Percentiles rank a stretch among this genome's conserved stretches.
Conservation (phyloP, 2,113 vertebrate species). For the Takifugu flavidus region DNA sequence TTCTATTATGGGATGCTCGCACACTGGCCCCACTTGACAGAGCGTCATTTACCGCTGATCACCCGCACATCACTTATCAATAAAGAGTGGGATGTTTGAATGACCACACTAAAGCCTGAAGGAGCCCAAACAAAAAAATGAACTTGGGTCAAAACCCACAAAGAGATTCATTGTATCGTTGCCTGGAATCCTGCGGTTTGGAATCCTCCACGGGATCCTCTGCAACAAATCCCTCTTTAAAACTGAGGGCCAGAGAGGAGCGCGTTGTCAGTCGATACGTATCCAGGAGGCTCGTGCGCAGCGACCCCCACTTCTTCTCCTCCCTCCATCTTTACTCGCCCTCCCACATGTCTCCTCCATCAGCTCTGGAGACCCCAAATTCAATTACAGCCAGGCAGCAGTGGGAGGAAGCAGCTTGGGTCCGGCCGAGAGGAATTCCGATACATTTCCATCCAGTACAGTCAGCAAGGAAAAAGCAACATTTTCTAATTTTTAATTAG, state of each 20-base stretch:
- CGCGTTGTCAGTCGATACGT: slow-evolving; percentile 25
- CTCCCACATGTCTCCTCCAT: slow-evolving; percentile 44
- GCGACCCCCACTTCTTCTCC: slow-evolving; percentile 7
- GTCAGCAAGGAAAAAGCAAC: slow-evolving; percentile 1
- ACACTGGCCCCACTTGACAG: slow-evolving; percentile 23
- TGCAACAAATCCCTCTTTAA: slow-evolving; percentile 50
- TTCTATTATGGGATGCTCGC: slow-evolving; percentile 38
- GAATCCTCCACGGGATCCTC: slow-evolving; percentile 30
- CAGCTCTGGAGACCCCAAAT: slow-evolving; percentile 56
- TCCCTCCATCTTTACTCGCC: slow-evolving; percentile 9
- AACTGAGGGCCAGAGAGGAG: slow-evolving; percentile 7
- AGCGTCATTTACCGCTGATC: slow-evolving; percentile 16
- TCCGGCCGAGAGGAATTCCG: slow-evolving; percentile 43
- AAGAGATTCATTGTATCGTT: slow-evolving; percentile 11
- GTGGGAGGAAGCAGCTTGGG: slow-evolving; percentile 41
- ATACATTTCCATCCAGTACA: not conserved
- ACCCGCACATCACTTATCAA: slow-evolving; percentile 26
- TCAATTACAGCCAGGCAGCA: slow-evolving; percentile 59
- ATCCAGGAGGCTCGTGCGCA: slow-evolving; percentile 31
- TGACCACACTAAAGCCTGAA: slow-evolving; percentile 15
- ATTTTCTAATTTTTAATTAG: slow-evolving; percentile 5
- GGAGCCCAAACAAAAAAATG: slow-evolving; percentile 4
- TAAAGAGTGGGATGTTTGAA: slow-evolving; percentile 18
- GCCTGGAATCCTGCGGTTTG: slow-evolving; percentile 21
- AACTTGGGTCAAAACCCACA: not conserved